Conservation (phyloP, 1,140 invertebrate genomes). For the Potamilus streckersoni region DNA sequence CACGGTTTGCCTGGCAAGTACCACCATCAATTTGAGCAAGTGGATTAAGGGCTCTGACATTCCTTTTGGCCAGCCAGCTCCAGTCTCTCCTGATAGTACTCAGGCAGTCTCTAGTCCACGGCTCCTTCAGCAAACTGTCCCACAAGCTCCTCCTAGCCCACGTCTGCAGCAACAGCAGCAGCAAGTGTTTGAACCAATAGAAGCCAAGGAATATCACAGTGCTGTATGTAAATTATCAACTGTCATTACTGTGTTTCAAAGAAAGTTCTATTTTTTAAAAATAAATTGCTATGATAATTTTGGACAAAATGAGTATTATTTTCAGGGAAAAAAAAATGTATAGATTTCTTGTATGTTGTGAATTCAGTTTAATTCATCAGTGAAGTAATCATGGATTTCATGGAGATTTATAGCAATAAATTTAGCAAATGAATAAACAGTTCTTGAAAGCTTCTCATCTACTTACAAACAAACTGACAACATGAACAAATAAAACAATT, state of each 20-base stretch:
- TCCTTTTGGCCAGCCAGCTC: conserved; percentile 5
- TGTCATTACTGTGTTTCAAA: no score
- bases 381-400: no score
- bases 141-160: conserved; percentile 4
- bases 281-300: no score
- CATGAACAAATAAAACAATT: no score
- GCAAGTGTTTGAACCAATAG: conserved; percentile 45
- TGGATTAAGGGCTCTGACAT: conserved; percentile 31
- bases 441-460: background rate
- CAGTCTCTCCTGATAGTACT: background rate
- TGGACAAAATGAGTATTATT: no score
- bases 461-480: background rate
- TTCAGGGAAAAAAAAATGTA: no score
- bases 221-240: conserved; percentile 34
- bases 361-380: no score
- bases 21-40: conserved; percentile 53
- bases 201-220: conserved; percentile 42
- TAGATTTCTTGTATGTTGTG: no score
- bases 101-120: background rate
- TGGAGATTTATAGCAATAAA: background rate
- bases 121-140: background rate
- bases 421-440: background rate
- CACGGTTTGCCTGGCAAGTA: conserved; percentile 53
- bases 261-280: no score
- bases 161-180: conserved; percentile 14